These are phyloP conservation scores for Corythornis cristatus DNA, from an alignment of 2,113 vertebrate genomes.

Conservation along the genomic window DNA sequence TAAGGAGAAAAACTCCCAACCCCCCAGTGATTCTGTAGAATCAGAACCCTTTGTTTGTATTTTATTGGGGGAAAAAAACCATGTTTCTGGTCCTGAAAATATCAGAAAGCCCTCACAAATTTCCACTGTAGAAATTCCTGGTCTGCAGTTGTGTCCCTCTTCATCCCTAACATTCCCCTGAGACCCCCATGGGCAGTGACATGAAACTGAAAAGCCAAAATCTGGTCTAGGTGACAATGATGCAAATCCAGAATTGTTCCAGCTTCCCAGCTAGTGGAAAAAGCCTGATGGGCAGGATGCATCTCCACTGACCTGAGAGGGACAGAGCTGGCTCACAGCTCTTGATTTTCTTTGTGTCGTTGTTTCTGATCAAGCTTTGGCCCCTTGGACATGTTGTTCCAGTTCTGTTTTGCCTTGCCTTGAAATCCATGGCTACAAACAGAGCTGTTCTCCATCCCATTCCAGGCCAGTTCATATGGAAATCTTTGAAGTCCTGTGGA, in stretches of 20 bases:
- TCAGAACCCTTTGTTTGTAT: neutral
- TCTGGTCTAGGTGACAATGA: neutral
- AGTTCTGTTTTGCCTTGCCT: neutral
- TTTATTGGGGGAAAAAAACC: fast-evolving
- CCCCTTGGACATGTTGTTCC: neutral
- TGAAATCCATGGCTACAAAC: neutral
- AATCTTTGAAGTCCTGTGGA: constrained; percentile 22
- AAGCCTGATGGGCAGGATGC: neutral
- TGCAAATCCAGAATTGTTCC: neutral
- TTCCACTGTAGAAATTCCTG: neutral
- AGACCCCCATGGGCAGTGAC: fast-evolving
- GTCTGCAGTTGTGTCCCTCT: neutral
- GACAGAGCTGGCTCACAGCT: neutral
- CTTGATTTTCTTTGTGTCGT: neutral
- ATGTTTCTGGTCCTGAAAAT: neutral
- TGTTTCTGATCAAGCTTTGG: neutral
- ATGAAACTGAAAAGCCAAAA: neutral
- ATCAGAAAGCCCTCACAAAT: neutral
- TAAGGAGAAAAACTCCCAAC: neutral
- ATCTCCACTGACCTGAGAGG: constrained; percentile 38
- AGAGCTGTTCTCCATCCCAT: neutral
- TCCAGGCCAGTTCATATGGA: neutral
- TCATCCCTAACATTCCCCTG: neutral
- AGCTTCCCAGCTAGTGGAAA: neutral
- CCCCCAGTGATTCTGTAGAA: neutral